Base-by-base conservation (phyloP, 2,888 invertebrate species). In the Dynastes hyllus region DNA sequence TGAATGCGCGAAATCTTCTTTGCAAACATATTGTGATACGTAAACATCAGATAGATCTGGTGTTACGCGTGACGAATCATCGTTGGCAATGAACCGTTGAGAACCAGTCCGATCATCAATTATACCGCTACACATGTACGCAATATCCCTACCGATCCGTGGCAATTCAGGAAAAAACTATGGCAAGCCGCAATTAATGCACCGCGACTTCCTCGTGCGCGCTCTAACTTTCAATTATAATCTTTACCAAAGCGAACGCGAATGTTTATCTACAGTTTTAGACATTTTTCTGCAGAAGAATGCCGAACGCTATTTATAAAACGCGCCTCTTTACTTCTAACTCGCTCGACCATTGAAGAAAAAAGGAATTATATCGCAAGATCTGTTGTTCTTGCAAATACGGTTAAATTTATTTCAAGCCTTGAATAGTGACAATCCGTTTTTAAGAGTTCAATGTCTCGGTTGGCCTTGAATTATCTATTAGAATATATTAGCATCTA, bases 211-310 rank as follows among this genome's bases (percentile, higher is more conserved):
- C 73, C 73, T 73, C 73, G 61, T 73, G 16, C 58, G 61, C 73
- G 16, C 11, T 73, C 58, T 22, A 73, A 73, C 73, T 73, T 73
- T 73, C 73, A 73, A 73, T 73, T 73, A 73, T 45, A 58, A 16
- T 55, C 61, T 58, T 73, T 73, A 61, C 32, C 13, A 73, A 69
- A 73, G 58, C 61, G 73, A 58, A 73, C 61, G 73, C 58, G 40
- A 58, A 58, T 45, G 58, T 71, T 55, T 71, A 32, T 71, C 61
- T 73, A 73, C 73, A 58, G 73, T 73, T 73, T 73, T 58, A 73
- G 61, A 61, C 27, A 37, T 73, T 73, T 50, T 73, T 73, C 40
- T n/a, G 73, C 40, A 4, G 73, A 73, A 73, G 61, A 73, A 73
- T 37, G 27, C 9, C 73, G 27, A 2, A 40, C 61, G 37, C 16